Conservation (phyloP, 2,113 vertebrate species). For the Tyrannus savana region DNA sequence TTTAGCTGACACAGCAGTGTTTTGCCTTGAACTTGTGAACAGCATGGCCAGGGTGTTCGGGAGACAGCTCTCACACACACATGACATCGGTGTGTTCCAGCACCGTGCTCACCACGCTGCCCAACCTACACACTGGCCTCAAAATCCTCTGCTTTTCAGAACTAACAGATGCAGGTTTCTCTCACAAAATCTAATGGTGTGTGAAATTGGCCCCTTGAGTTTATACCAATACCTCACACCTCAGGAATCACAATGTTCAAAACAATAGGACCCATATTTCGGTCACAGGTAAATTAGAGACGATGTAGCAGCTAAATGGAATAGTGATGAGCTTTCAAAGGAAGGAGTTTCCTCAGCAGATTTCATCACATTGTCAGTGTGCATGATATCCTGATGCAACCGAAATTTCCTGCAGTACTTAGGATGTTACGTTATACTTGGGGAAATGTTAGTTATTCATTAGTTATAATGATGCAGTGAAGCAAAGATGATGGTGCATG, state of each 20-base stretch:
- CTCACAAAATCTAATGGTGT: neutral
- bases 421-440: neutral
- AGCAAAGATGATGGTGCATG: neutral
- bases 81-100: fast-evolving
- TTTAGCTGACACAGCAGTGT: neutral
- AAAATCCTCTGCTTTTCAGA: neutral
- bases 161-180: neutral
- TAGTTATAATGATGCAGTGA: neutral
- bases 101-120: neutral
- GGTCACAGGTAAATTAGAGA: neutral
- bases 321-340: neutral
- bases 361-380: neutral
- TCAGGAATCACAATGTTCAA: neutral
- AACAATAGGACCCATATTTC: neutral
- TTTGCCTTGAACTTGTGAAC: neutral
- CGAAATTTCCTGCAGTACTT: neutral
- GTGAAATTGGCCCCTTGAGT: neutral
- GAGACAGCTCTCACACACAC: fast-evolving
- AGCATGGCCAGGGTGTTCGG: neutral
- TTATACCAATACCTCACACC: neutral
- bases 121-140: neutral
- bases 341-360: neutral
- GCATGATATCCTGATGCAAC: neutral
- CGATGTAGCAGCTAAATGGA: neutral
- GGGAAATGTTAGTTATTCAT: neutral